Conservation (phyloP, 2,888 invertebrate species). For the Podabrus alpinus region DNA sequence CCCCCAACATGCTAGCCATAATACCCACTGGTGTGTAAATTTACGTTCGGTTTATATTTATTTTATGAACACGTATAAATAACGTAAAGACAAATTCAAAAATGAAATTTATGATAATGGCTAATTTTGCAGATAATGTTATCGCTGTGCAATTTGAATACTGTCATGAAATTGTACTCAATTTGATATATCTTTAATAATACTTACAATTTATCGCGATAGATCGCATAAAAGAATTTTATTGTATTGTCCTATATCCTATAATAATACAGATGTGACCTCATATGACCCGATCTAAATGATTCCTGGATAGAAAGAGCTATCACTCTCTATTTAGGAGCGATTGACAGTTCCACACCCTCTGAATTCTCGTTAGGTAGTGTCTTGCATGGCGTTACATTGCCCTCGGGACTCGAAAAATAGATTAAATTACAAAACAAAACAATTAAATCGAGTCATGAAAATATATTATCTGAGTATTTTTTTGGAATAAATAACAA, state of each 20-base stretch:
- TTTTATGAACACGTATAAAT: not conserved
- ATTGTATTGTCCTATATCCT: not conserved
- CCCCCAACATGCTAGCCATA: not conserved
- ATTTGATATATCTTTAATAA: not conserved
- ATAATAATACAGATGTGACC: not conserved
- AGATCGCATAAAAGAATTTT: conserved; percentile 1
- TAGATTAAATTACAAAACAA: conserved; percentile 10
- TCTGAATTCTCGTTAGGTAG: conserved; percentile 12
- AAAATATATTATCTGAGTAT: not conserved
- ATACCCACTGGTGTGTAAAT: not conserved
- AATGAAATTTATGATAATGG: not conserved
- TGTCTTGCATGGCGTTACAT: conserved; percentile 10
- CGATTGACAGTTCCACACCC: conserved; percentile 11
- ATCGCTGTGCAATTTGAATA: not conserved
- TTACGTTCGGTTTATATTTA: not conserved
- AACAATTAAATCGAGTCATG: conserved; percentile 7
- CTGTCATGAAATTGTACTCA: not conserved
- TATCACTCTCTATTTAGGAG: conserved; percentile 9
- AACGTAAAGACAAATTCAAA: not conserved
- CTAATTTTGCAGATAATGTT: not conserved
- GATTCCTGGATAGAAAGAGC: not conserved
- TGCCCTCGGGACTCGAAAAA: conserved; percentile 9
- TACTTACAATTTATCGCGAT: not conserved
- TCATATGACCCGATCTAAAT: not conserved
- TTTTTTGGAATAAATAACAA: not conserved